Evolutionary conservation across 2,113 vertebrate species (phyloP), one percentile per base, ranked within the genome.

Genomic region (Saguinus imperator): DNA sequence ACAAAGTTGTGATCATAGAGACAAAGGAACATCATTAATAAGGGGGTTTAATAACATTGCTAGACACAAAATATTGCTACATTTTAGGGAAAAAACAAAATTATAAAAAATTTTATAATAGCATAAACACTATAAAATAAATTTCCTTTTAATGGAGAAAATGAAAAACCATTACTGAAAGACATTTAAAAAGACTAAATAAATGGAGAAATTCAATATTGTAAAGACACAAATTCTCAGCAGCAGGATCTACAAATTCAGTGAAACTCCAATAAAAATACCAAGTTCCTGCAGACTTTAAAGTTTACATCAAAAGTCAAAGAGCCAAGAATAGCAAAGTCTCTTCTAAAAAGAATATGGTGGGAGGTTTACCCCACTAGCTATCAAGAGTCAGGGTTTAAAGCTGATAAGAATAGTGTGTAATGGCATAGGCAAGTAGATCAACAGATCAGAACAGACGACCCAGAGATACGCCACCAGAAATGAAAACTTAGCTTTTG

Each of bases 141-240:
- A 75, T 76, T 87, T 88, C 5, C 48, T 93, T 95, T 93, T 79
- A 94, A 64, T 82, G 66, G 45, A 95, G 37, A 87, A 89, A 94
- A 89, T 75, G 16, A 84, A 80, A 82, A 92, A 95, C n/a, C 25
- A 52, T 94, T 72, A 89, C 68, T 87, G 45, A 95, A 94, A 90
- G 27, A 81, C 57, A 94, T 93, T 91, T 89, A 72, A 43, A 55
- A 97, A 61, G 35, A 87, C n/a, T 79, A 95, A 79, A 16, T 88
- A 82, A 87, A 64, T 76, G 25, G 20, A 86, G 32, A 95, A 20
- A 79, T 50, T 76, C 13, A 75, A 58, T 79, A 85, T 5, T 58
- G 13, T 64, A 89, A 93, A 87, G n/a, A 75, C 29, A 94, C 3
- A 17, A 5, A 92, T 86, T 76, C 21, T 95, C 27, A 55, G 40